Base-by-base conservation (phyloP, 2,797 vertebrate genomes). In the Phoxinus dragarum region DNA sequence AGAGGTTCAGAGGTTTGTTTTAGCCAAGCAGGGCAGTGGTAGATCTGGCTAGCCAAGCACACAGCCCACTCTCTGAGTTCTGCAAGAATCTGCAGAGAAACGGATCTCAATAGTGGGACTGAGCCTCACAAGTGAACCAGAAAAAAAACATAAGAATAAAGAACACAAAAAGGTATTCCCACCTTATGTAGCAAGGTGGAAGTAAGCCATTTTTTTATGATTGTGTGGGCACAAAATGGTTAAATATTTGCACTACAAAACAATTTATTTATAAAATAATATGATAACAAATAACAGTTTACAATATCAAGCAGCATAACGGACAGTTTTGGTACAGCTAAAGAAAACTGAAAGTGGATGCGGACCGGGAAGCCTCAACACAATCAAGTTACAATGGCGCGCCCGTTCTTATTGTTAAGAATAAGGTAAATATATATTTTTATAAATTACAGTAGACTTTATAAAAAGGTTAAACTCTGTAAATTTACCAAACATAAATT, bases 41-140 rank as follows among this genome's bases (percentile, higher is more conserved):
- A 59, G 38, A 68, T 76, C 64, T 84, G 72, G 59, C 11, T 88
- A 88, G 31, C 47, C 87, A 84, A 79, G 86, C 75, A 78, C 80
- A 42, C 66, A 87, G 49, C n/a, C 52, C 69, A 52, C 74, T 73
- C 86, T 88, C 68, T 67, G 72, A 77, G 76, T 40, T 80, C 38
- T 71, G 17, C 12, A 78, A 59, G 36, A 77, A 85, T 16, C 68
- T 47, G 19, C 6, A 79, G 14, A 52, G 23, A n/a, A n/a, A 61
- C 1, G 4, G 31, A 73, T 73, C 6, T 54, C 52, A 80, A 79
- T 61, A 17, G n/a, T 31, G n/a, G 23, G n/a, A 72, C 9, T 40
- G n/a, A 56, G 52, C 16, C 23, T 68, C 17, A 78, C n/a, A 44
- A 56, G 14, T 38, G 7, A 42, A 56, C 23, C 17, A 44, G 27